Evolutionary conservation across 2,888 invertebrate genomes (phyloP), one percentile per base, ranked within the genome.

Genomic region (Orthosia gracilis): DNA sequence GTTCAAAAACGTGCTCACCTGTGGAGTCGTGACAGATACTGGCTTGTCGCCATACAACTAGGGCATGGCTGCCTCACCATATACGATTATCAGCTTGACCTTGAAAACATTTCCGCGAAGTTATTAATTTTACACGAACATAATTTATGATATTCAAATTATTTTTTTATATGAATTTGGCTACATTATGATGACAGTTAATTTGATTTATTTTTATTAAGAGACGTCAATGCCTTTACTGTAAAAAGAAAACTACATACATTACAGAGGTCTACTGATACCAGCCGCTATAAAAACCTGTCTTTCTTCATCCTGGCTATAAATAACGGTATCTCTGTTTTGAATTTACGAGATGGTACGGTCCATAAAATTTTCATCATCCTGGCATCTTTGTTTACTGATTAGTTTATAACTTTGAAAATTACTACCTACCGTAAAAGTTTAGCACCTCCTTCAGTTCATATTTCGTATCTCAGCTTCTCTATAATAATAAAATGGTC

Each of bases 31-130:
- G 69, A 66, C 47, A 68, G 21, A 31, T 71, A 63, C 67, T 72
- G 69, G 76, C 62, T 63, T 58, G 68, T 50, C 4, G 76, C 69
- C 80, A 69, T n/a, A 58, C 1, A 64, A n/a, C 31, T 63, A 54
- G 65, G 55, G 18, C 17, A 57, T 55, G 26, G 52, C n/a, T 57
- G 47, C 40, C 67, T 52, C 17, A 58, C 50, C 49, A 58, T 26
- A 69, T 58, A 71, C 49, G 66, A 69, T 80, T 62, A 71, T 59
- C 47, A 64, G 26, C 59, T n/a, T 76, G 69, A 62, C 76, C 69
- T 80, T 47, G 52, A 69, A 64, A 7, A 65, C 4, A 58, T 73
- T 73, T 63, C 12, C 40, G 21, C 18, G 13, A 50, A 57, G 4
- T 63, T 67, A 58, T 62, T 71, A 23, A 70, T 64, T 70, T 67